Percentiles rank a stretch among this genome's conserved stretches.
Conservation (phyloP, 2,797 vertebrate genomes). For the Microctenopoma stevenorrisi region DNA sequence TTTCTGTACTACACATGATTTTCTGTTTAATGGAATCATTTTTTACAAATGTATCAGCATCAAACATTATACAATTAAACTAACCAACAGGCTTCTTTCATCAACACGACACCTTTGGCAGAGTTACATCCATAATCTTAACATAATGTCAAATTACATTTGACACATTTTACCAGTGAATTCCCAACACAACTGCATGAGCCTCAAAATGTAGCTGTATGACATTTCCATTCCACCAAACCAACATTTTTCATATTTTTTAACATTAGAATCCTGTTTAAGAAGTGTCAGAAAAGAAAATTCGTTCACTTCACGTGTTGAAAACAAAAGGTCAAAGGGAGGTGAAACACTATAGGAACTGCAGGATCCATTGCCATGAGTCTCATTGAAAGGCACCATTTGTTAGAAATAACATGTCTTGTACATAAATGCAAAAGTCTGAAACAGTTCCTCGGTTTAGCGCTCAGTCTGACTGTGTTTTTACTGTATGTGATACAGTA, state of each 20-base stretch:
- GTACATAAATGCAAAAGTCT: slow-evolving; percentile 30
- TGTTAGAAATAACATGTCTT: slow-evolving; percentile 19
- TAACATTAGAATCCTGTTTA: not conserved
- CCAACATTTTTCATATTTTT: too few species aligned
- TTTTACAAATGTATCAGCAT: not conserved
- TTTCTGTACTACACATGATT: not conserved
- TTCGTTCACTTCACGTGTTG: slow-evolving; percentile 13
- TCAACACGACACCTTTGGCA: not conserved
- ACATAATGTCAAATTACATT: not conserved
- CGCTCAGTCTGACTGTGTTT: slow-evolving; percentile 29
- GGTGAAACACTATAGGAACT: slow-evolving; percentile 32
- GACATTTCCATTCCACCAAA: not conserved
- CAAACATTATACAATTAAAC: not conserved
- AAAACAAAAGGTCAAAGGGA: slow-evolving; percentile 4
- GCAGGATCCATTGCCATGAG: slow-evolving; percentile 24
- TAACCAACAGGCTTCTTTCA: not conserved
- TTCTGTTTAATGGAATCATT: not conserved
- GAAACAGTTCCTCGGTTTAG: slow-evolving; percentile 28
- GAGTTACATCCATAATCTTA: not conserved
- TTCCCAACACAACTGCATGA: too few species aligned
- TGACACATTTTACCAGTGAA: not conserved
- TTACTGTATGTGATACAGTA: slow-evolving; percentile 25
- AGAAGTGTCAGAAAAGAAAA: not conserved
- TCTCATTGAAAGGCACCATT: slow-evolving; percentile 21
- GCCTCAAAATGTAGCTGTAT: too few species aligned